Conservation (phyloP, 2,888 invertebrate genomes). For the Trissolcus brochymenae region DNA sequence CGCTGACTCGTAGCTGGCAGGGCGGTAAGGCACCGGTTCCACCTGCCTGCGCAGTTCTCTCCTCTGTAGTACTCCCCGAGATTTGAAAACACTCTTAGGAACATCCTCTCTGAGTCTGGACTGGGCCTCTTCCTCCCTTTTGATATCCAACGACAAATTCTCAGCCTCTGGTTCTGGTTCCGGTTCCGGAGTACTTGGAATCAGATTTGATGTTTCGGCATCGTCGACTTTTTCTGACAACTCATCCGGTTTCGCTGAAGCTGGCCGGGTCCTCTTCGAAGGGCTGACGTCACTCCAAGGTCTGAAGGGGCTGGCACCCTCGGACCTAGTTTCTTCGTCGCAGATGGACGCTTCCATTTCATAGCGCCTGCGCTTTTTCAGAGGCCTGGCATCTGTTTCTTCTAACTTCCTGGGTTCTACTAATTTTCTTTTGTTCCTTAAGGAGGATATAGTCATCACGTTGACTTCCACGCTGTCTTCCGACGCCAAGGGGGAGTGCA, state of each 20-base stretch:
- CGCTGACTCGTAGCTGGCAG: slow-evolving; percentile 44
- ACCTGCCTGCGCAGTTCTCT: slow-evolving; percentile 61
- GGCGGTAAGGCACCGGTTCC: slow-evolving; percentile 64
- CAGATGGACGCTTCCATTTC: slow-evolving; percentile 70
- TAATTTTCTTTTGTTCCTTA: slow-evolving; percentile 82
- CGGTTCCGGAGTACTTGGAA: slow-evolving; percentile 27
- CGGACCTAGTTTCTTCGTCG: slow-evolving; percentile 68
- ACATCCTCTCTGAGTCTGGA: slow-evolving; percentile 59
- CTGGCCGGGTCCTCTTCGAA: slow-evolving; percentile 43
- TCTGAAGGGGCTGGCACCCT: slow-evolving; percentile 79
- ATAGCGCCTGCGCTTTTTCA: slow-evolving; percentile 81
- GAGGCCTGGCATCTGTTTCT: slow-evolving; percentile 78
- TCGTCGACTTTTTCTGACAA: slow-evolving; percentile 46
- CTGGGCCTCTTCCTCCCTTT: slow-evolving; percentile 62
- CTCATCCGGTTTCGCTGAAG: slow-evolving; percentile 24
- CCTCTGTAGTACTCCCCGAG: slow-evolving; percentile 54
- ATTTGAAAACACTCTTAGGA: slow-evolving; percentile 37
- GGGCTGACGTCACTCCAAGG: slow-evolving; percentile 80
- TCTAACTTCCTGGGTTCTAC: slow-evolving; percentile 82
- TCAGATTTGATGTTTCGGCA: neutral
- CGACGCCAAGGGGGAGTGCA: slow-evolving; percentile 81
- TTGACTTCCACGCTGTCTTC: slow-evolving; percentile 83
- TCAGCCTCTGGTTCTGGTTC: slow-evolving; percentile 48
- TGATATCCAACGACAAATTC: slow-evolving; percentile 24
- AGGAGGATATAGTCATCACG: slow-evolving; percentile 78